These are phyloP conservation scores for Alca torda DNA, from an alignment of 2,797 vertebrate genomes.

Conservation along the genomic window DNA sequence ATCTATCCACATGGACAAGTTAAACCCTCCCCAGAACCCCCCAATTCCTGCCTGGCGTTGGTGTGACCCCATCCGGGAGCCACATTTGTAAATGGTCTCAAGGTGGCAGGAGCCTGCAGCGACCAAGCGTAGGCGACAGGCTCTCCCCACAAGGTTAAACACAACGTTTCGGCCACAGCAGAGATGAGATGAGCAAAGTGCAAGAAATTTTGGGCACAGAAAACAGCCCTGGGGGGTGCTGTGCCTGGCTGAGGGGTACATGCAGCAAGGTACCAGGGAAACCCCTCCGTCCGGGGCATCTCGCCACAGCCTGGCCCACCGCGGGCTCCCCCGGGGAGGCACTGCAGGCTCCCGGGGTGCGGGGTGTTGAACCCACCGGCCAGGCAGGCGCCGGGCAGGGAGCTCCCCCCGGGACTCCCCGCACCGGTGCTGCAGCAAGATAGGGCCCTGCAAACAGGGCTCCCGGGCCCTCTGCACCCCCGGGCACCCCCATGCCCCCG, in stretches of 20 bases:
- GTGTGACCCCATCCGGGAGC: fast-evolving
- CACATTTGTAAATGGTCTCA: fast-evolving
- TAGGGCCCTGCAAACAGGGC: fast-evolving
- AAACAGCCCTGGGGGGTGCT: background rate
- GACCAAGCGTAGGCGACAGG: fast-evolving
- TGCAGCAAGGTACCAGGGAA: background rate
- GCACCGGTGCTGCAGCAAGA: background rate
- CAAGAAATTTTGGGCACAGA: background rate
- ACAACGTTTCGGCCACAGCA: background rate
- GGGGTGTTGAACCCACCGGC: background rate
- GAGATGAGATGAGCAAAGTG: background rate
- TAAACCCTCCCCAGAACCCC: background rate
- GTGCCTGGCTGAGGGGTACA: fast-evolving
- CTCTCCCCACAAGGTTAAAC: background rate
- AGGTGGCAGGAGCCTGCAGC: background rate
- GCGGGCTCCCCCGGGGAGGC: background rate
- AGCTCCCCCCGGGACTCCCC: background rate
- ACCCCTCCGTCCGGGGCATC: background rate
- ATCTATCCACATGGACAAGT: background rate
- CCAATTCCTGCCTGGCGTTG: background rate
- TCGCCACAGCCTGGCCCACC: background rate
- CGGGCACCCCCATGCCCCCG: fast-evolving
- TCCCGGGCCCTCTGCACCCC: background rate
- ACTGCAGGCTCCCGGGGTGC: background rate
- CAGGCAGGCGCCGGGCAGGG: background rate